Evolutionary conservation across 2,888 invertebrate genomes (phyloP).

Genomic region (Agrochola lychnidis): DNA sequence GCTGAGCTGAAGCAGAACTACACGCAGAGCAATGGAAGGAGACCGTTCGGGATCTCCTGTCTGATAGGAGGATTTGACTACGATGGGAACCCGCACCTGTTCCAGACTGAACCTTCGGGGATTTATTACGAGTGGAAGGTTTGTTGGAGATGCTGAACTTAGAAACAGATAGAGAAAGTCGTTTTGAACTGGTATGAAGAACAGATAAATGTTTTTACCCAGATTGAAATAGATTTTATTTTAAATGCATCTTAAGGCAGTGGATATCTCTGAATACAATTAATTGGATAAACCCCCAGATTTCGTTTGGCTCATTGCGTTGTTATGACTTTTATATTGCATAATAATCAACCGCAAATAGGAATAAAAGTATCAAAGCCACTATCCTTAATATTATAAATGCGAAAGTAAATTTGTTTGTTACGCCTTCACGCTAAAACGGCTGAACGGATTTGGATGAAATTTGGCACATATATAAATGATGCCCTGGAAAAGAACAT

Average conservation of each 20-base stretch:
- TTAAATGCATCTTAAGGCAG: not conserved
- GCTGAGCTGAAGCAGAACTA: conserved; percentile 95
- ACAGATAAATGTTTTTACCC: not conserved
- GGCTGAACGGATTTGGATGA: too few relatives aligned
- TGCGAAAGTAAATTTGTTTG: too few relatives aligned
- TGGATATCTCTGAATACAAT: not conserved
- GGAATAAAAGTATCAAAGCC: not conserved
- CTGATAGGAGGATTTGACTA: conserved; percentile 98
- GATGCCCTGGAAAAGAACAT: too few relatives aligned
- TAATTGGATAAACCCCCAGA: not conserved
- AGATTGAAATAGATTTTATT: not conserved
- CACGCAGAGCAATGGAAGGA: conserved; percentile 98
- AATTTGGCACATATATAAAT: too few relatives aligned
- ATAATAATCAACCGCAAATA: not conserved
- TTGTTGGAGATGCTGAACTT: not conserved
- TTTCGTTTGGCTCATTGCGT: not conserved
- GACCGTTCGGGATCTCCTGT: conserved; percentile 99
- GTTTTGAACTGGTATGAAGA: not conserved
- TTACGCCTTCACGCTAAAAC: too few relatives aligned
- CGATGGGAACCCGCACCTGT: conserved; percentile 97
- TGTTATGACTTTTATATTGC: not conserved
- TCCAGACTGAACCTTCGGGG: conserved; percentile 99
- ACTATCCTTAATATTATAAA: too few relatives aligned
- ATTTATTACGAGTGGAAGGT: conserved; percentile 98
- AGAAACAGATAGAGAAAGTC: not conserved